Percentiles rank a stretch among this genome's conserved stretches.
phyloP scores from a whole-genome alignment of 1,140 invertebrate genomes.

The Sycophila sp. region DNA sequence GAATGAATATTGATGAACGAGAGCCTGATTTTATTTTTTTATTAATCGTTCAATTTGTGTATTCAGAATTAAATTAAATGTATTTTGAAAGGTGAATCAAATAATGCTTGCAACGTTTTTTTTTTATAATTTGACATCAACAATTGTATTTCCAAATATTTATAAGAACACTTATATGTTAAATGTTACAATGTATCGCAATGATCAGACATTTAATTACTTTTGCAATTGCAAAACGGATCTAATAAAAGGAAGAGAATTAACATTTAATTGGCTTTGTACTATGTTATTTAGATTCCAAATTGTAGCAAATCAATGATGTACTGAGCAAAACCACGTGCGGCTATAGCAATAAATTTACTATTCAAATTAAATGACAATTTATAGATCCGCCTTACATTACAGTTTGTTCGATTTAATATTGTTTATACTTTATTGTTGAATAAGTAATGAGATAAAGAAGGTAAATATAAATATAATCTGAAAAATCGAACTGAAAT shows the following conservation, averaged over 20 bases:
- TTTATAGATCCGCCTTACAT: slow-evolving; percentile 28
- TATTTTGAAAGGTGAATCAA: slow-evolving; percentile 9
- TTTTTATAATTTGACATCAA: slow-evolving; percentile 28
- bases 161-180: slow-evolving; percentile 29
- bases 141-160: slow-evolving; percentile 34
- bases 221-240: slow-evolving; percentile 25
- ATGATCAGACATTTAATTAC: slow-evolving; percentile 24
- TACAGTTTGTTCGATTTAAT: slow-evolving; percentile 6
- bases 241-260: not conserved
- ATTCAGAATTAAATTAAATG: too few relatives aligned
- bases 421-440: slow-evolving; percentile 3
- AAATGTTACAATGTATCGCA: slow-evolving; percentile 18
- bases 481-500: not conserved
- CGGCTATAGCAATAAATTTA: not conserved
- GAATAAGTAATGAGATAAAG: not conserved
- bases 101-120: slow-evolving; percentile 11
- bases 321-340: not conserved
- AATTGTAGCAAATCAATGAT: too few relatives aligned
- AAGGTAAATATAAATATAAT: not conserved
- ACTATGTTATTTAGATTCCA: too few relatives aligned
- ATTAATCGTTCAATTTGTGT: too few relatives aligned
- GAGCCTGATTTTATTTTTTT: too few relatives aligned
- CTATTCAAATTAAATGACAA: not conserved
- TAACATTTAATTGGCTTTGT: not conserved
- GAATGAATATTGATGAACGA: too few relatives aligned